Base-by-base conservation (phyloP, 2,113 vertebrate species). In the Semnornis frantzii region DNA sequence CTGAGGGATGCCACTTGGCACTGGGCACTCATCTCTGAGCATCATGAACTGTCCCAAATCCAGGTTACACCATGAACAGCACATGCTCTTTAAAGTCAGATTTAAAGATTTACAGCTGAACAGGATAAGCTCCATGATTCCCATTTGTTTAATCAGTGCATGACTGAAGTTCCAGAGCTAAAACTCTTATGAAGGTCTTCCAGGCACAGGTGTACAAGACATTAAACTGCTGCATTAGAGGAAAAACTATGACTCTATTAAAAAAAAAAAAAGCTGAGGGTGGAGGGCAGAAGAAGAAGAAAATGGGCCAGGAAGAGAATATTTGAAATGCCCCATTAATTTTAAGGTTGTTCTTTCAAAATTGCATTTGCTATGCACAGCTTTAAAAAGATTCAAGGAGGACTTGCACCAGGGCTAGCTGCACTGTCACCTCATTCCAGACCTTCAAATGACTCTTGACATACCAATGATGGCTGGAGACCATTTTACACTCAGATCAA, bases 81-180 rank as follows among this genome's bases (percentile, higher is more conserved):
- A 96, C 54, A 82, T 65, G 70, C 27, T 82, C 57, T 71, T 76
- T 76, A 57, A 74, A 85, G 87, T 91, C 90, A 87, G 91, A 81
- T 94, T 86, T 91, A 87, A 78, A 94, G 86, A 68, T 81, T 95
- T 96, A 82, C 1, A 0, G 69, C 76, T 85, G 39, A 91, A 57
- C 37, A 77, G 69, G 85, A 91, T 76, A 86, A 90, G 12, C 48
- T 92, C 44, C 59, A 39, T 82, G 76, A 69, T 12, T 86, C 52
- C 59, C 52, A 54, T 73, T 95, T 79, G 72, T 88, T 95, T 95
- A 94, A 89, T 70, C 68, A 37, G 59, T 70, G 37, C 28, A 7
- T 30, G 63, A 85, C 37, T 52, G 46, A 83, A 65, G 80, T n/a
- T 77, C 77, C 74, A 82, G 78, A 81, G 33, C 54, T 94, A 82